These are phyloP conservation scores for Sinohyriopsis cumingii DNA, from an alignment of 2,888 invertebrate genomes.

Conservation along the genomic window DNA sequence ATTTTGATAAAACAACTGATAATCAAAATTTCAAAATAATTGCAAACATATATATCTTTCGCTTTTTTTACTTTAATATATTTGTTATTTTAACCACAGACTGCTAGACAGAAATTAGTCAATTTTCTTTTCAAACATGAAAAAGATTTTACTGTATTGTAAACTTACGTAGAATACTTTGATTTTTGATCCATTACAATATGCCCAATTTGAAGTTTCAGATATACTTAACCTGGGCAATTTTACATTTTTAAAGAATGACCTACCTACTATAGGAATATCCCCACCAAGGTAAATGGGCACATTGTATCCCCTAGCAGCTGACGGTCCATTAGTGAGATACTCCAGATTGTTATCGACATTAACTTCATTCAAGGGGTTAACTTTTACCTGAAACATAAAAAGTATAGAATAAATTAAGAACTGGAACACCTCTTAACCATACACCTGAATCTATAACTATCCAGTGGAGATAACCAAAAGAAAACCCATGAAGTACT, in stretches of 20 bases:
- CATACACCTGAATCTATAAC: background rate
- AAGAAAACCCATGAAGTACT: background rate
- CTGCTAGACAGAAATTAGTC: too few relatives aligned
- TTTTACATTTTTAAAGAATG: background rate
- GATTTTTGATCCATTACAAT: too few relatives aligned
- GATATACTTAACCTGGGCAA: too few relatives aligned
- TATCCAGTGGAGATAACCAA: background rate
- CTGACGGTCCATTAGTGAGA: slow-evolving; percentile 52
- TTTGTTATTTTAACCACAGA: too few relatives aligned
- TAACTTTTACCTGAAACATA: slow-evolving; percentile 49
- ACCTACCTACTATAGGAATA: slow-evolving; percentile 32
- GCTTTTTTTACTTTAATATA: too few relatives aligned
- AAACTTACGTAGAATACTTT: too few relatives aligned
- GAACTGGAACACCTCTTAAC: background rate
- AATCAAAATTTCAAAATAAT: too few relatives aligned
- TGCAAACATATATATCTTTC: too few relatives aligned
- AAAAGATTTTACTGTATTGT: too few relatives aligned
- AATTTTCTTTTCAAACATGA: too few relatives aligned
- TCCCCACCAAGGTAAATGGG: slow-evolving; percentile 44
- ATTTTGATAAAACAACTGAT: too few relatives aligned
- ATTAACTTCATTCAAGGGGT: slow-evolving; percentile 42
- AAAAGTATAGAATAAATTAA: background rate
- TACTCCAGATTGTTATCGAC: slow-evolving; percentile 44
- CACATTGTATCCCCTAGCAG: slow-evolving; percentile 34
- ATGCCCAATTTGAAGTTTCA: too few relatives aligned